Evolutionary conservation across 2,797 vertebrate species (phyloP).

Genomic region (Notamacropus eugenii): DNA sequence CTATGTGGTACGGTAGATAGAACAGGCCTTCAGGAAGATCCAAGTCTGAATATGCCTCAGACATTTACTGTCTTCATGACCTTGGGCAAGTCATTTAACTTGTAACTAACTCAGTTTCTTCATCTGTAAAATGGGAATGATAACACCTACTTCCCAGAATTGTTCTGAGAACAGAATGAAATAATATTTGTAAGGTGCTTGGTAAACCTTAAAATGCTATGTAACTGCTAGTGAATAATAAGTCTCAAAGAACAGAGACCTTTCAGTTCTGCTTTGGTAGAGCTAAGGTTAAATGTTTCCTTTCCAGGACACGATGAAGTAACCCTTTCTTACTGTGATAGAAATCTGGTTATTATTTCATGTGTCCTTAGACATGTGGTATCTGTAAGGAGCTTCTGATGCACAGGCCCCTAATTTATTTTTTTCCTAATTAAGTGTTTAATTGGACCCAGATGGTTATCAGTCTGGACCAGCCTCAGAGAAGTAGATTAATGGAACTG

Average conservation of each 20-base stretch:
- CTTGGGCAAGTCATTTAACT: background rate
- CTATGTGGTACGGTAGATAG: background rate
- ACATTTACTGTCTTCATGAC: background rate
- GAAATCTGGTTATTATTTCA: background rate
- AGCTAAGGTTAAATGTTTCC: background rate
- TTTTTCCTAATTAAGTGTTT: background rate
- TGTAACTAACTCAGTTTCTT: background rate
- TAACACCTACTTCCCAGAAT: too few species aligned
- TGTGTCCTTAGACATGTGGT: background rate
- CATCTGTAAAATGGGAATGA: background rate
- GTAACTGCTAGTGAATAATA: background rate
- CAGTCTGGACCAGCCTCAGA: background rate
- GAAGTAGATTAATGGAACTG: background rate
- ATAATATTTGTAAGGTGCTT: background rate
- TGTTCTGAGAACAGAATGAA: too few species aligned
- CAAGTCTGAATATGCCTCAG: background rate
- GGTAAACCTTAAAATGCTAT: background rate
- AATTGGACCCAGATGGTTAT: background rate
- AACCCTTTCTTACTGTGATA: background rate
- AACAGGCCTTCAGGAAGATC: background rate
- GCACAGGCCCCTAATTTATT: background rate
- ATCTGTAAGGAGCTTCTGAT: background rate
- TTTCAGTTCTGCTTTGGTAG: too few species aligned
- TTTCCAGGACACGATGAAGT: background rate
- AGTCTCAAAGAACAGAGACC: background rate